Evolutionary conservation across 1,140 invertebrate species (phyloP).

Genomic region (Maconellicoccus hirsutus): DNA sequence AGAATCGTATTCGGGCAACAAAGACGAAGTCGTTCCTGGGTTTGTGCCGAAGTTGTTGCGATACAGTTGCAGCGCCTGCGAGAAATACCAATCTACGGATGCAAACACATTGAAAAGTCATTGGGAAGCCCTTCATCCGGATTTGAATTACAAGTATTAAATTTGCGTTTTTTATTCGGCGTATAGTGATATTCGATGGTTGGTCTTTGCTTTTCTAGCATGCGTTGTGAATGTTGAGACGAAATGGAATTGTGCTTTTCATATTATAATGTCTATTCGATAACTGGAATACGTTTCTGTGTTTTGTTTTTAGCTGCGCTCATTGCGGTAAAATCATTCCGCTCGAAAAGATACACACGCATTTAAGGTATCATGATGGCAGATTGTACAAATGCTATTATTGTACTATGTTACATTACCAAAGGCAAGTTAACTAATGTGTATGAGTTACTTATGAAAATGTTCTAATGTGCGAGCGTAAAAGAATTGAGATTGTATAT

Average conservation of each 20-base stretch:
- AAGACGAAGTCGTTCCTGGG: neutral
- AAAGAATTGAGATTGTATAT: too few species aligned
- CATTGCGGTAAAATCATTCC: neutral
- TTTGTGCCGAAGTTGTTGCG: neutral
- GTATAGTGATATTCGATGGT: neutral
- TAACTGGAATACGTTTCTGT: neutral
- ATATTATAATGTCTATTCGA: neutral
- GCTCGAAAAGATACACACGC: neutral
- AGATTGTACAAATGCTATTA: slow-evolving; percentile 6
- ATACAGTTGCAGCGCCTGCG: neutral
- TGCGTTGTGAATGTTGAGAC: neutral
- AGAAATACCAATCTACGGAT: neutral
- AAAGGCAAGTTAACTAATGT: neutral
- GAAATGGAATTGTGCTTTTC: neutral
- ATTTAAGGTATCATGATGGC: slow-evolving; percentile 9
- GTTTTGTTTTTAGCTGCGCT: neutral
- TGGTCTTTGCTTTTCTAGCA: neutral
- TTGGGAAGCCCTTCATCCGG: neutral
- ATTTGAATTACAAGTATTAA: neutral
- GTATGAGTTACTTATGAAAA: too few species aligned
- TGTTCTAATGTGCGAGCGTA: too few species aligned
- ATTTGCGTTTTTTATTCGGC: neutral
- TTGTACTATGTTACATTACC: neutral
- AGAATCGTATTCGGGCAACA: neutral
- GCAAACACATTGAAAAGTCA: neutral